phyloP scores from a whole-genome alignment of 2,888 invertebrate genomes.

The Melieria picta region DNA sequence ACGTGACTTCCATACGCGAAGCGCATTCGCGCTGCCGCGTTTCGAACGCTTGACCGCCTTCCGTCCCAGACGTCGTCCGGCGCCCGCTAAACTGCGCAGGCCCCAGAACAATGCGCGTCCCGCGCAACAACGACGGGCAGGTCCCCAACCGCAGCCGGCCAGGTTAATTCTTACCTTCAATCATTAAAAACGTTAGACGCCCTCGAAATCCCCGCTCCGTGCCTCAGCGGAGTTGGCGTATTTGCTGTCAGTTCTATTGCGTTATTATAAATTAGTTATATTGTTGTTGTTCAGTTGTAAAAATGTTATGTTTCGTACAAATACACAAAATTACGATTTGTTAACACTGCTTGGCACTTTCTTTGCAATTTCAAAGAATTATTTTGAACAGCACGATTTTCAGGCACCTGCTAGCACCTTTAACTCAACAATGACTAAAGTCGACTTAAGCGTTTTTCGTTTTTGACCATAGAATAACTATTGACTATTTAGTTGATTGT shows the following conservation, averaged over 20 bases:
- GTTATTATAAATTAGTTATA: too few relatives aligned
- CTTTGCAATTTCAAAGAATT: too few relatives aligned
- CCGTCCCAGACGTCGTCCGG: conserved; percentile 47
- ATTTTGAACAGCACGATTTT: too few relatives aligned
- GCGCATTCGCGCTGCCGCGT: conserved; percentile 51
- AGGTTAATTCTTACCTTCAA: conserved; percentile 12
- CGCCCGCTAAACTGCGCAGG: conserved; percentile 35
- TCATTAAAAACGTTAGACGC: neutral
- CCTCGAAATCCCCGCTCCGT: conserved; percentile 47
- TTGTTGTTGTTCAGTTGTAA: too few relatives aligned
- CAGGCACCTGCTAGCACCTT: too few relatives aligned
- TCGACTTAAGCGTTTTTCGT: too few relatives aligned
- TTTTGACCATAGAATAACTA: too few relatives aligned
- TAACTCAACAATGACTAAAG: too few relatives aligned
- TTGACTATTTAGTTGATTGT: too few relatives aligned
- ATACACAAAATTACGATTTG: too few relatives aligned
- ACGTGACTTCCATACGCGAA: conserved; percentile 49
- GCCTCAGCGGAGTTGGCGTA: conserved; percentile 46
- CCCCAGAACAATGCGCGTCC: conserved; percentile 44
- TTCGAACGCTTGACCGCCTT: conserved; percentile 51
- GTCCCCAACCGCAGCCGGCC: conserved; percentile 37
- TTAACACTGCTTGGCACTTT: too few relatives aligned
- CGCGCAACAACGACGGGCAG: conserved; percentile 45
- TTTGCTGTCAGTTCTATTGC: conserved; percentile 21
- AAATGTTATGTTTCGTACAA: too few relatives aligned